phyloP scores from a whole-genome alignment of 2,888 invertebrate species.

The Arrhopalites spinosus region DNA sequence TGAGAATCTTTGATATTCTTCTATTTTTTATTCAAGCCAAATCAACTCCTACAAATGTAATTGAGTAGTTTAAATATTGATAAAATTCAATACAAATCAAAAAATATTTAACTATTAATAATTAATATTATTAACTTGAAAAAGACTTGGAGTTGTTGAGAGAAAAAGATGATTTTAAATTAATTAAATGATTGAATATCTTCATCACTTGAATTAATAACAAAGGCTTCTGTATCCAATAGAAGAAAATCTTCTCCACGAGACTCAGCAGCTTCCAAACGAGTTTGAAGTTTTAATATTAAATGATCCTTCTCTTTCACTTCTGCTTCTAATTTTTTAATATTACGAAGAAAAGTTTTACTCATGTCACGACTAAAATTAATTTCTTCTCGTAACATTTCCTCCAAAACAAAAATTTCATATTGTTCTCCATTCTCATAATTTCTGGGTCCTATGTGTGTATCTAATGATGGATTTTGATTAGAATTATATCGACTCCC shows the following conservation, averaged over 20 bases:
- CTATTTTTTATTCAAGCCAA: no score
- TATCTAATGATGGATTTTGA: no score
- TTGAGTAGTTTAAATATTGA: no score
- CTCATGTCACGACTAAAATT: not conserved
- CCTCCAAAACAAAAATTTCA: not conserved
- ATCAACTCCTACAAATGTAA: no score
- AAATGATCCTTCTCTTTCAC: not conserved
- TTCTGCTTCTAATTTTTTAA: not conserved
- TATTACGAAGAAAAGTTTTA: not conserved
- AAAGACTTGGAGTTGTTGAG: no score
- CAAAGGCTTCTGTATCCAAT: not conserved
- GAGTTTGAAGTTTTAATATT: not conserved
- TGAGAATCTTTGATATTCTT: not conserved
- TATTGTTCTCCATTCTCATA: not conserved
- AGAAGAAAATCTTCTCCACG: no score
- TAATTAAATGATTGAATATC: not conserved
- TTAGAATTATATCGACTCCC: no score
- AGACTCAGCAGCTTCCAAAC: not conserved
- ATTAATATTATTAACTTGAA: no score
- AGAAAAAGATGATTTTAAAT: no score
- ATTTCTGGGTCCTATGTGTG: not conserved
- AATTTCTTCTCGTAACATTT: constrained; percentile 1
- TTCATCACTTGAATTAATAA: not conserved
- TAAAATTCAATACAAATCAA: no score
- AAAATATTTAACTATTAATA: no score